Evolutionary conservation across 2,888 invertebrate species (phyloP).

Genomic region (Argynnis bischoffii): DNA sequence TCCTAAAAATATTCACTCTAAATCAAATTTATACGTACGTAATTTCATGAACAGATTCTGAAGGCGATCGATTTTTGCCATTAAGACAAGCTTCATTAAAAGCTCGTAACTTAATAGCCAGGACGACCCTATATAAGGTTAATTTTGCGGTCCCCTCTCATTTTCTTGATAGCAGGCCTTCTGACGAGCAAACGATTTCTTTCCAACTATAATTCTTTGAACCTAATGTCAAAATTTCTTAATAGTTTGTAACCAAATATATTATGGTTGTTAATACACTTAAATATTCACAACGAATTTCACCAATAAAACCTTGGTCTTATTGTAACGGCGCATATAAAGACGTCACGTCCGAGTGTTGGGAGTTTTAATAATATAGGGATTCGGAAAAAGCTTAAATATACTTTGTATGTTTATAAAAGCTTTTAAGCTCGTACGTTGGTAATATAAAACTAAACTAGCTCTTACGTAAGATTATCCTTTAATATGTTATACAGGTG

Average conservation of each 20-base stretch:
- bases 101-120: constrained; percentile 10
- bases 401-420: background rate
- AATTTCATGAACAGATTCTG: background rate
- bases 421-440: constrained; percentile 5
- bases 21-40: background rate
- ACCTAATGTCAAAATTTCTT: background rate
- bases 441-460: constrained; percentile 8
- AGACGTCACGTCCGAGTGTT: constrained; percentile 2
- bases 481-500: background rate
- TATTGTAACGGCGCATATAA: background rate
- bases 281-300: too few relatives aligned
- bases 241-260: background rate
- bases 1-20: background rate
- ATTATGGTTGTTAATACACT: too few relatives aligned
- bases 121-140: constrained; percentile 16
- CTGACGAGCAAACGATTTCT: background rate
- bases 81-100: constrained; percentile 12
- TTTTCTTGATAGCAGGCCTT: constrained; percentile 19
- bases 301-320: background rate
- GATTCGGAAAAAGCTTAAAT: constrained; percentile 2
- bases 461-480: constrained; percentile 5
- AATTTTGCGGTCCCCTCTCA: constrained; percentile 20
- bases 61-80: constrained; percentile 3
- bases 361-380: background rate
- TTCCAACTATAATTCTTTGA: background rate